Conservation (phyloP, 2,888 invertebrate species). For the Calameuta filiformis region DNA sequence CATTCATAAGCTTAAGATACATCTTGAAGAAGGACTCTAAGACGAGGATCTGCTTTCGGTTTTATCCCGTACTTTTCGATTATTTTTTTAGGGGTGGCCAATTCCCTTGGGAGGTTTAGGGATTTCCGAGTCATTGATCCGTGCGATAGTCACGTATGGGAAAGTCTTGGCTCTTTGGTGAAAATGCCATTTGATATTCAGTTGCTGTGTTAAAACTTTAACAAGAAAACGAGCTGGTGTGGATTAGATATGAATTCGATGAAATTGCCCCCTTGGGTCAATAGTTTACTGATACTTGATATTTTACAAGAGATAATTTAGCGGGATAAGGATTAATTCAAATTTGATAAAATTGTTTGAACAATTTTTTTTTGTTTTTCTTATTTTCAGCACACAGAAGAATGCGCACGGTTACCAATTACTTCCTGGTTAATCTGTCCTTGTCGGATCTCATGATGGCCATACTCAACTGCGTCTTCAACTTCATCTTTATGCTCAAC, state of each 20-base stretch:
- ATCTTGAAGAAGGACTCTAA: neutral
- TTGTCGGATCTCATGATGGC: constrained; percentile 90
- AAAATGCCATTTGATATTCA: neutral
- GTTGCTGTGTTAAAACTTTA: neutral
- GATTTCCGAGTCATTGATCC: neutral
- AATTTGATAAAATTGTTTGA: neutral
- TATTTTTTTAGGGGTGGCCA: neutral
- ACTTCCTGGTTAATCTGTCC: constrained; percentile 90
- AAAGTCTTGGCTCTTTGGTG: neutral
- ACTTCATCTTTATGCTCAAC: constrained; percentile 90
- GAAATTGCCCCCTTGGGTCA: neutral
- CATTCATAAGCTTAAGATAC: neutral
- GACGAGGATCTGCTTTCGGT: neutral
- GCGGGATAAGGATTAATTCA: neutral
- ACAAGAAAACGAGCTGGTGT: neutral
- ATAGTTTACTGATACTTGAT: neutral
- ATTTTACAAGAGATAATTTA: neutral
- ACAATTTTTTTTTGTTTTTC: neutral
- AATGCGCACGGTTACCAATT: constrained; percentile 92
- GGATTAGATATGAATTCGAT: neutral
- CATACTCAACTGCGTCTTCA: constrained; percentile 88
- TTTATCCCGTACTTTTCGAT: neutral
- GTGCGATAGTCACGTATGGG: neutral
- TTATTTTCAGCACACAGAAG: constrained; percentile 77
- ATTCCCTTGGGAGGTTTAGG: neutral